Evolutionary conservation across 92 coral and sea anemone species (phyloP).

Genomic region (Parazoanthus swiftii): DNA sequence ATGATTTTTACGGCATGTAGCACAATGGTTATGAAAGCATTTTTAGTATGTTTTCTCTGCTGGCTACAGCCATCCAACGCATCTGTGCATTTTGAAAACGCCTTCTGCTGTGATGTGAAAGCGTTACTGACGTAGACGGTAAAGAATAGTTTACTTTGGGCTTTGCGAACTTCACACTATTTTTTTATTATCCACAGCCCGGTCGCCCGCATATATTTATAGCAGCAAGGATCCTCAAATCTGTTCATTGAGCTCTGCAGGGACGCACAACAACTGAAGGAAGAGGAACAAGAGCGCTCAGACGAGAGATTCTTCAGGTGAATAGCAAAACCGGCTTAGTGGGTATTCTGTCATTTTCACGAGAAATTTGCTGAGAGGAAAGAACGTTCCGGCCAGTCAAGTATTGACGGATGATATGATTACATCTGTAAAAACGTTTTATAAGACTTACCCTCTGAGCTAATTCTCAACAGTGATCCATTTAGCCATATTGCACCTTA

Average conservation of each 20-base stretch:
- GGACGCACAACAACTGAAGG: no score
- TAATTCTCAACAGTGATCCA: no score
- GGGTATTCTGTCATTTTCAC: no score
- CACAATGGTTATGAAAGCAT: background rate
- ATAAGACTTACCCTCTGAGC: no score
- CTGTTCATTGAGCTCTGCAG: background rate
- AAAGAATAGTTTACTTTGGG: background rate
- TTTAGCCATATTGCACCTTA: no score
- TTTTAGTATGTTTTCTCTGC: background rate
- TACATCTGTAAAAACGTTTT: no score
- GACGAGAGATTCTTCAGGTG: no score
- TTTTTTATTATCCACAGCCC: background rate
- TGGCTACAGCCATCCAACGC: background rate
- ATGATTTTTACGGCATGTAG: background rate
- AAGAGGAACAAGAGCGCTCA: no score
- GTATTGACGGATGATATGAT: no score
- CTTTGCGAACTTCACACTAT: background rate
- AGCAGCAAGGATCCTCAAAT: background rate
- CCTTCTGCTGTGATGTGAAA: constrained; percentile 7
- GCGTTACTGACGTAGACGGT: background rate
- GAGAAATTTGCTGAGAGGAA: no score
- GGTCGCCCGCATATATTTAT: background rate
- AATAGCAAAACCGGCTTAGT: no score
- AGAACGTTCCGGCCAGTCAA: no score
- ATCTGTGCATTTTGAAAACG: background rate